Base-by-base conservation (phyloP, 2,888 invertebrate species). In the Zaprionus lineosus region DNA sequence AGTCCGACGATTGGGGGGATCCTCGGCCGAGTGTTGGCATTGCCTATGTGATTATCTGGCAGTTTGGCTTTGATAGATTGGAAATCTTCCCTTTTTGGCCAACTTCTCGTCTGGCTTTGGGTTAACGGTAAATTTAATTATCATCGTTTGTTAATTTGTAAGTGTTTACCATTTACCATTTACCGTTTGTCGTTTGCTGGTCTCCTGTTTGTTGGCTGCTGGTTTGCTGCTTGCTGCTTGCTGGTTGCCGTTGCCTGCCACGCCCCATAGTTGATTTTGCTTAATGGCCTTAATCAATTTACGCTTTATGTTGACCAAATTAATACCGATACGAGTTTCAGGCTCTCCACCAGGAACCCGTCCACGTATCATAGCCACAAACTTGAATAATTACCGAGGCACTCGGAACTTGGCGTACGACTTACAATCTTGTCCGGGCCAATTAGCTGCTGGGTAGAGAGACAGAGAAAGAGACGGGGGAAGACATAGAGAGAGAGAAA, bases 251-350 rank as follows among this genome's bases (percentile, higher is more conserved):
- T 33, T 21, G 12, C 5, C 9, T 6, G 19, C 21, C 46, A 28
- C 33, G 7, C 26, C 33, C 26, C 18, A 1, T 16, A 7, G 55
- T 19, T 41, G 50, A 8, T 57, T 26, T 48, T 58, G 62, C 16
- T 52, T 77, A 78, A 78, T 78, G 60, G 62, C 59, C 56, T 51
- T 66, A 78, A 78, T 84, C 84, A 84, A 78, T 84, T 84, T 66
- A 70, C 69, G 64, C 58, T 77, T 74, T 62, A 63, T 64, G 79
- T 51, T 65, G 44, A 39, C 72, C 61, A 82, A 81, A 70, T 77
- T 59, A 70, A 71, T 60, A 73, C 56, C 48, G 57, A 82, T 82
- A 79, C 53, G 15, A 62, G 59, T 64, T 69, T 55, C n/a, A n/a
- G 47, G 28, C 31, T 36, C 15, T 36, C 14, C 33, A 33, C 19